Evolutionary conservation across 2,888 invertebrate species (phyloP), one percentile per base, ranked within the genome.

Genomic region (Drosophila nigricruria): DNA sequence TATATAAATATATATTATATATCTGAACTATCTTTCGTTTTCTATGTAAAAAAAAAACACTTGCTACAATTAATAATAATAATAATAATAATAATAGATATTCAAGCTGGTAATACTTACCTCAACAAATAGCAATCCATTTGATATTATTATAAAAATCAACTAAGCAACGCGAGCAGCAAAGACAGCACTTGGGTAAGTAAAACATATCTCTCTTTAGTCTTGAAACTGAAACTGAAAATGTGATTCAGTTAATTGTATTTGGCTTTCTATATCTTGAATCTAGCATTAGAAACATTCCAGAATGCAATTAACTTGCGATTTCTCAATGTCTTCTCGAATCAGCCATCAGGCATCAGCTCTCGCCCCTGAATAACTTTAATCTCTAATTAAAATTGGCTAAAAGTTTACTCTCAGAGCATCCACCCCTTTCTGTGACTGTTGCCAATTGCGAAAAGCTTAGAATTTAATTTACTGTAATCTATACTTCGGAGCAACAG

Each of bases 151-250:
- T 52, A n/a, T 9, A 25, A 36, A 52, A 52, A 10, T 36, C 34
- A 52, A 65, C 77, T 59, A 50, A 65, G 25, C 27, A 45, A 57
- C 47, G 52, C 16, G 32, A 52, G 50, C 18, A 34, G 50, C 50
- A 56, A 10, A 67, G 64, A 14, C 25, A 23, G 78, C 57, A 67
- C 72, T 81, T 69, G 82, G 85, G 81, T 80, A 38, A 77, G 81
- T 80, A 50, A 65, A 16, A 23, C 10, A 30, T 10, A 16, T n/a
- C 12, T 20, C 23, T 27, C 16, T 50, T 32, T 36, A 40, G 30
- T 50, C 38, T 49, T 45, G 52, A 36, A n/a, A 52, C n/a, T 52
- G 52, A 52, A 36, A n/a, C n/a, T n/a, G n/a, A n/a, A 49, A 52
- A 23, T 53, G 38, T 18, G 38, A 53, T 38, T 38, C 38, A 38